Evolutionary conservation across 2,888 invertebrate genomes (phyloP), one percentile per base, ranked within the genome.

Genomic region (Melanostoma scalare): DNA sequence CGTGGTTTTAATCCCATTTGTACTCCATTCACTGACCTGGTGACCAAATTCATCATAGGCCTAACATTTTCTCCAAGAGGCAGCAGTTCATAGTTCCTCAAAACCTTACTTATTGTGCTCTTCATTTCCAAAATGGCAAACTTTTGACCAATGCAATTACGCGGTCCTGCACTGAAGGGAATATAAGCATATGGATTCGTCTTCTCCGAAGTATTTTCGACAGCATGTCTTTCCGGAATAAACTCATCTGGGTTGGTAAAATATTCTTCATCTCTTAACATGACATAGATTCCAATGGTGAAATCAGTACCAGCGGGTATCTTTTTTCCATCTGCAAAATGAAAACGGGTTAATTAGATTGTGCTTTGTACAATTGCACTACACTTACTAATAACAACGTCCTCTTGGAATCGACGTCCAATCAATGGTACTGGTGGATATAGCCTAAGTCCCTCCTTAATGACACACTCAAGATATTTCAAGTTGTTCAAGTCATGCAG

Each of bases 341-440:
- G 9, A 52, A 44, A 58, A 33, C 36, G 9, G 9, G 2, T 10
- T 8, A 0, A 6, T 46, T n/a, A 4, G 10, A n/a, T n/a, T n/a
- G n/a, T n/a, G n/a, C n/a, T n/a, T n/a, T n/a, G 10, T n/a, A 36
- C 61, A 9, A 46, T 53, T 44, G 5, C 6, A 4, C 2, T 0
- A 0, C 2, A 88, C 92, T 89, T 89, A 93, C 94, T 93, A 85
- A 94, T 88, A 56, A 89, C 89, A 4, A 93, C 89, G 82, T 93
- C 92, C 86, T 93, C 92, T 0, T 89, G 89, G 9, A 94, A 85
- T 40, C 86, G 86, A 42, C 95, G 92, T 4, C 93, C 93, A 56
- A 95, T 92, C 35, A 94, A 91, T 42, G 93, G 93, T 2, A 95
- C 94, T 55, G 94, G 93, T 0, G 95, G 95, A 87, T 93, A 93